These are phyloP conservation scores for Leptinotarsa tumamoca DNA, from an alignment of 2,888 invertebrate species.

Conservation along the genomic window DNA sequence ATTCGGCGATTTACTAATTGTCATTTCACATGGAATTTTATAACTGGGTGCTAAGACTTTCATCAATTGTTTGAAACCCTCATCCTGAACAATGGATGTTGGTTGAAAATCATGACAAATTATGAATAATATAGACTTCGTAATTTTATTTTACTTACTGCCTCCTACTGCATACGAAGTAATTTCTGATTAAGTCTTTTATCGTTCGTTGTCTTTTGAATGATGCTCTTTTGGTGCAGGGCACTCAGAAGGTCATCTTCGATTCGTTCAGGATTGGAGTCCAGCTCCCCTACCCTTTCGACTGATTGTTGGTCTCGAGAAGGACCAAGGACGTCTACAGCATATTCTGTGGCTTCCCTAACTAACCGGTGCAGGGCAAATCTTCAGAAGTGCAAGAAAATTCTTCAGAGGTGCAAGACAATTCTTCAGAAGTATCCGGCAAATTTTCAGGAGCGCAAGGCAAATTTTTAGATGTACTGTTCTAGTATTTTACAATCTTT, in stretches of 20 bases:
- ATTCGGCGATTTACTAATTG: conserved; percentile 37
- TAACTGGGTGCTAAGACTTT: conserved; percentile 38
- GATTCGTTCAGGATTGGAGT: too few relatives aligned
- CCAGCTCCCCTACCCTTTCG: too few relatives aligned
- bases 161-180: neutral
- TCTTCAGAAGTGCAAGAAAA: too few relatives aligned
- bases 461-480: neutral
- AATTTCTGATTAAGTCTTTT: neutral
- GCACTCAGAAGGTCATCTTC: too few relatives aligned
- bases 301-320: too few relatives aligned
- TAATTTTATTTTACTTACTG: neutral
- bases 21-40: conserved; percentile 41
- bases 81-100: conserved; percentile 39
- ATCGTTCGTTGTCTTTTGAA: neutral
- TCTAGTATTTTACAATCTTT: too few relatives aligned
- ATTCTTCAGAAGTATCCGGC: neutral
- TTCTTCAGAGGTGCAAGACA: too few relatives aligned
- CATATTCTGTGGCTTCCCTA: too few relatives aligned
- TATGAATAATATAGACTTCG: conserved; percentile 31
- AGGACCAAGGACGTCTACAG: too few relatives aligned
- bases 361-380: too few relatives aligned
- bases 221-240: neutral
- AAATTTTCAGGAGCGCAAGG: neutral
- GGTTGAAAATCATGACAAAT: conserved; percentile 44
- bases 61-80: conserved; percentile 45